Evolutionary conservation across 2,888 invertebrate genomes (phyloP), one percentile per base, ranked within the genome.

Genomic region (Papilio demoleus): DNA sequence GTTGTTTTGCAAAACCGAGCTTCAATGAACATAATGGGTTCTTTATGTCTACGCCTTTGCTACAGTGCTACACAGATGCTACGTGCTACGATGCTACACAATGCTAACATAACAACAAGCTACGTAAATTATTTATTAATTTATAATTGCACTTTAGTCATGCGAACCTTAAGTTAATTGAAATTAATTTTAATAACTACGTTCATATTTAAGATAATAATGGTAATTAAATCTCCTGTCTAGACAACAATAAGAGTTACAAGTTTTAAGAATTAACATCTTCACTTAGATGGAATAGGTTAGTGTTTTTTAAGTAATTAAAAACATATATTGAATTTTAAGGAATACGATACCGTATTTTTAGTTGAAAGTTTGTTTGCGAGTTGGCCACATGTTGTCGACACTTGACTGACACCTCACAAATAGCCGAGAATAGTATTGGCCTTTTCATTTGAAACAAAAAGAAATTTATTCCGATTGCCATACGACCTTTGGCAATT

Each of bases 331-430:
- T 45, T 17, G 47, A 24, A 19, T 36, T 59, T 34, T 45, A 14
- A 45, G n/a, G 12, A 62, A 38, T 65, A 61, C 53, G 58, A 70
- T 65, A 56, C 62, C 36, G 62, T 65, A 62, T 58, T n/a, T n/a
- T n/a, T n/a, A n/a, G n/a, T n/a, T n/a, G n/a, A n/a, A n/a, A n/a
- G n/a, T n/a, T n/a, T n/a, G n/a, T n/a, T 69, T 61, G 61, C 65
- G 64, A 61, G 69, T 70, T 56, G 58, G 56, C 56, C 65, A 70
- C 69, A 70, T 61, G 65, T 65, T 70, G 69, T 66, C 69, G 69
- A 58, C 69, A 70, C 62, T 70, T 66, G 69, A 70, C 69, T 65
- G 69, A 70, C 69, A 60, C 62, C 65, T 61, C 47, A 70, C 69
- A 70, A 70, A 70, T 70, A 66, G 62, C 58, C 27, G 47, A 58